Evolutionary conservation across 2,797 vertebrate species (phyloP), one percentile per base, ranked within the genome.

Genomic region (Rhyacichthys aspro): DNA sequence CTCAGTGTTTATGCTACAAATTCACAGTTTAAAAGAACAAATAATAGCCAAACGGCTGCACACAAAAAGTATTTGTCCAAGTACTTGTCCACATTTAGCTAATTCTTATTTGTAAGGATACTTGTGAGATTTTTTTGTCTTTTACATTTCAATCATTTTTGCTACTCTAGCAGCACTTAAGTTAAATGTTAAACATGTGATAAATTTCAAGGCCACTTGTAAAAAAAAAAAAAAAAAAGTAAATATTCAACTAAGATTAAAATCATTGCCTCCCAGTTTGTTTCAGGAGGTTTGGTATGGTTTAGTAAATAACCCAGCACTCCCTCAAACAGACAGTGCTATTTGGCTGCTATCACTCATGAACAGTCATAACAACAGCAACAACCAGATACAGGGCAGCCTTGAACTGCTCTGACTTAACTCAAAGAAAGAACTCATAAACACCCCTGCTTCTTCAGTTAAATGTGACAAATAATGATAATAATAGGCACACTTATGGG

Each of bases 321-420:
- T 87, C 63, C 59, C 58, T 76, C 38, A 54, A 73, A 70, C 68
- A 68, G 71, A 57, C 67, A 78, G 69, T 66, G 74, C 70, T 77
- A 61, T 63, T 64, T 54, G 53, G 62, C 59, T 58, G 69, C 59
- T 83, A 82, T 84, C 68, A 33, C 44, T 37, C 41, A 66, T 42
- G 17, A 60, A 61, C 81, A 91, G 91, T 88, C 90, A 90, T 76
- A 92, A 92, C 86, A 89, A 59, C 32, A 28, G 16, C 45, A 59
- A n/a, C 0, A 43, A 55, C 47, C 52, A 65, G 42, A 67, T 53
- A 46, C 3, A 1, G 50, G 28, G 47, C 8, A 47, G 60, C 84
- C 82, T 86, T 88, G 81, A 84, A 59, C 37, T 7, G 37, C 8
- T 23, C 50, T 23, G 50, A 23, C 37, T 11, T 46, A 9, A 23